Percentiles rank a stretch among this genome's conserved stretches.
Evolutionary conservation across 2,113 vertebrate genomes (phyloP).

Genomic region (Malurus alboscapulatus): DNA sequence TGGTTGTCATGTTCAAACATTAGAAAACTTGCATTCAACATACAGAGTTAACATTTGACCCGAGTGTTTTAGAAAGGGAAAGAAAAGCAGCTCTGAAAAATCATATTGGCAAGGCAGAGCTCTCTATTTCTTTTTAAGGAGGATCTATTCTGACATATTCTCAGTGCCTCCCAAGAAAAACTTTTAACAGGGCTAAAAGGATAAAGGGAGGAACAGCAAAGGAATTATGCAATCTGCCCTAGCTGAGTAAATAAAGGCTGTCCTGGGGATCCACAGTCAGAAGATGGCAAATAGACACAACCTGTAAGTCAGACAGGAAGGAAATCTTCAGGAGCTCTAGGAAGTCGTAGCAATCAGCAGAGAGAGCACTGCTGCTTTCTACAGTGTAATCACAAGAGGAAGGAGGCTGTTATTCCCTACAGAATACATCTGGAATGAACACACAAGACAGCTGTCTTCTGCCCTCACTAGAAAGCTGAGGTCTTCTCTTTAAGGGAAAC

Average conservation of each 20-base stretch:
- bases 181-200: background rate
- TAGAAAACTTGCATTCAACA: conserved; percentile 42
- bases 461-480: background rate
- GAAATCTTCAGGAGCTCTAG: background rate
- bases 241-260: conserved; percentile 3
- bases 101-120: background rate
- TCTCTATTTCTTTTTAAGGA: background rate
- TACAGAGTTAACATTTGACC: conserved; percentile 48
- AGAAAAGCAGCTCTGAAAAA: conserved; percentile 33
- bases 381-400: background rate
- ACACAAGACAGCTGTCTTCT: background rate
- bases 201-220: background rate
- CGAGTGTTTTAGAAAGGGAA: background rate
- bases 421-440: background rate
- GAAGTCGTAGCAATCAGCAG: background rate
- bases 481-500: background rate
- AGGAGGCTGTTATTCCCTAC: background rate
- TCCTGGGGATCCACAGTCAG: background rate
- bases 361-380: background rate
- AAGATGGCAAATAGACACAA: background rate
- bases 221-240: background rate
- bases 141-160: background rate
- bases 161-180: conserved; percentile 29
- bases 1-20: conserved; percentile 20
- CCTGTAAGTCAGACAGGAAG: background rate